These are phyloP conservation scores for Thripadectes ignobilis DNA, from an alignment of 2,797 vertebrate genomes.

Conservation along the genomic window DNA sequence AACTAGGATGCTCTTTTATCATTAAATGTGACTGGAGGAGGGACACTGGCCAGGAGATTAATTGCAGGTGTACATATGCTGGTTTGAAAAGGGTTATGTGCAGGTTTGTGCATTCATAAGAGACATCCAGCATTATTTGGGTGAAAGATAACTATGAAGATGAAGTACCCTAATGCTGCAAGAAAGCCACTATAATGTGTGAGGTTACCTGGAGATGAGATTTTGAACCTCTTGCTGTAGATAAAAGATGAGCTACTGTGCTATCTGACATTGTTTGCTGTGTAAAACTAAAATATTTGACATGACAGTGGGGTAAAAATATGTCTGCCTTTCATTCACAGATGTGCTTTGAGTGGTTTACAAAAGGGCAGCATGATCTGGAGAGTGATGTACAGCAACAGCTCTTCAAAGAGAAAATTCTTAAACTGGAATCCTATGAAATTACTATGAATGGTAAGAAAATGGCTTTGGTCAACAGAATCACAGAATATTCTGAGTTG, in stretches of 20 bases:
- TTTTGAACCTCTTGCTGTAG: not conserved
- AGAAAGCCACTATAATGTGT: fast-evolving
- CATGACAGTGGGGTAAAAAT: not conserved
- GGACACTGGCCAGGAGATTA: not conserved
- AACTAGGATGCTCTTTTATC: not conserved
- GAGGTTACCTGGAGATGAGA: not conserved
- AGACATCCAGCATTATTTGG: not conserved
- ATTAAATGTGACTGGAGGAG: not conserved
- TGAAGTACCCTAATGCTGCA: not conserved
- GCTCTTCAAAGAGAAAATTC: constrained; percentile 98
- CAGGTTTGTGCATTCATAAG: not conserved
- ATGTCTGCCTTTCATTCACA: constrained; percentile 55
- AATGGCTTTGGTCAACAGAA: not conserved
- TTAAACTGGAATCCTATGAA: constrained; percentile 97
- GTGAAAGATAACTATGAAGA: not conserved
- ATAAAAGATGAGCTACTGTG: not conserved
- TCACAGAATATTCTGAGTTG: not conserved
- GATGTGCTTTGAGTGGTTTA: constrained; percentile 99
- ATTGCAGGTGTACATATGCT: not conserved
- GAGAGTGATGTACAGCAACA: constrained; percentile 98
- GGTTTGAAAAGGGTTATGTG: not conserved
- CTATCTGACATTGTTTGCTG: not conserved
- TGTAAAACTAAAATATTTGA: not conserved
- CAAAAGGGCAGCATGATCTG: constrained; percentile 97
- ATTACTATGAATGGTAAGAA: constrained; percentile 97